Conservation (phyloP, 2,113 vertebrate species). For the Microcebus griseorufus region DNA sequence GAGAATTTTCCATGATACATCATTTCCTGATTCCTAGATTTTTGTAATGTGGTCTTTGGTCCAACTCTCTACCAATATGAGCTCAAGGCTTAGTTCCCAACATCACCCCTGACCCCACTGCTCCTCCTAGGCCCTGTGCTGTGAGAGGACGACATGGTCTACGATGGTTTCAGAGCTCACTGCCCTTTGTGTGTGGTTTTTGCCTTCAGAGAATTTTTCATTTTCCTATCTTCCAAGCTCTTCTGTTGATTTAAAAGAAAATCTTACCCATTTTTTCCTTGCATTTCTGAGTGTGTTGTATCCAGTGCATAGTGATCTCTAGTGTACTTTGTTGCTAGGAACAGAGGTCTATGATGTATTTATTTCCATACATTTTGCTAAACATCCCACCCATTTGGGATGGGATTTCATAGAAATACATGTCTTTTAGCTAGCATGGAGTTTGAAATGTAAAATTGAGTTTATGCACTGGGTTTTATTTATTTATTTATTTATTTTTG, state of each 20-base stretch:
- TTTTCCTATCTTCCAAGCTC: not conserved
- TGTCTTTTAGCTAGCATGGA: not conserved
- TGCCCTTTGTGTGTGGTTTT: not conserved
- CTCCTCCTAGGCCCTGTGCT: too few relatives aligned
- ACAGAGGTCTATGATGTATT: not conserved
- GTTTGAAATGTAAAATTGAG: conserved; percentile 12
- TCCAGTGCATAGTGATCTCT: not conserved
- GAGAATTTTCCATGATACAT: not conserved
- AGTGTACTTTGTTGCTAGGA: not conserved
- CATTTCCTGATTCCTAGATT: not conserved
- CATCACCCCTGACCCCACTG: rapidly evolving
- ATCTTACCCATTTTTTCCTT: not conserved
- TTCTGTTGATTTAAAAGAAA: not conserved
- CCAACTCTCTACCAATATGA: too few relatives aligned
- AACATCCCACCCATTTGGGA: not conserved
- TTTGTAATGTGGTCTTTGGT: not conserved
- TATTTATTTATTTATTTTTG: too few relatives aligned
- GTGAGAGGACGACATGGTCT: not conserved
- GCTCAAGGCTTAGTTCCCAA: not conserved
- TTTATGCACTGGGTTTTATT: not conserved
- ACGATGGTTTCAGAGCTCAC: not conserved
- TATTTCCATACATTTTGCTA: not conserved
- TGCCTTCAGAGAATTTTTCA: not conserved
- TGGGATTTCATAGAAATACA: not conserved
- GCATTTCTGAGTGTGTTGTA: not conserved